Percentiles rank a stretch among this genome's conserved stretches.
Evolutionary conservation across 2,797 vertebrate species (phyloP).

Genomic region (Mormyrops attenuatus): DNA sequence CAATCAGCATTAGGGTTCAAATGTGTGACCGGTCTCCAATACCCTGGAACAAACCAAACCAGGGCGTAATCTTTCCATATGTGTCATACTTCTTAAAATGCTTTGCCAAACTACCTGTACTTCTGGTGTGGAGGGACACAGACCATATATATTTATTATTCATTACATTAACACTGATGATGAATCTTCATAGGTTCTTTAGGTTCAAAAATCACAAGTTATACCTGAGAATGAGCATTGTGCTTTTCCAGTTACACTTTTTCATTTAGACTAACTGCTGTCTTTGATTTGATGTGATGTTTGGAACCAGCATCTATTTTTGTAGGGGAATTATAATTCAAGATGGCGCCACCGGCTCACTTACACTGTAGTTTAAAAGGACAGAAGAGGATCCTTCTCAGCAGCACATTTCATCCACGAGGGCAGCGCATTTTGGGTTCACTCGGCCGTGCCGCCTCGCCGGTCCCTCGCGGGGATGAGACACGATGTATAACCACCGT

Average conservation of each 20-base stretch:
- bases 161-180: neutral
- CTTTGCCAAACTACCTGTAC: neutral
- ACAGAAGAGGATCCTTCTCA: neutral
- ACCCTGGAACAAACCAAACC: neutral
- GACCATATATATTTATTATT: neutral
- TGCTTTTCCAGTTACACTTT: neutral
- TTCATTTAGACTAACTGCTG: neutral
- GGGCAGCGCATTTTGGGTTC: neutral
- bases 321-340: neutral
- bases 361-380: neutral
- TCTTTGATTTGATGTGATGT: neutral
- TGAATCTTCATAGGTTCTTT: neutral
- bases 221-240: neutral
- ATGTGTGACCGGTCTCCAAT: neutral
- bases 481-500: neutral
- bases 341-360: too few species aligned
- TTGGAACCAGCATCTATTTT: neutral
- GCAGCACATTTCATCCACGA: neutral
- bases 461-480: neutral
- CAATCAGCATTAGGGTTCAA: neutral
- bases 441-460: neutral
- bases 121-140: neutral
- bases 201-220: neutral
- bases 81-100: neutral
- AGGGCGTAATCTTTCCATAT: neutral